Base-by-base conservation (phyloP, 2,888 invertebrate genomes). In the Oscheius myriophilus region DNA sequence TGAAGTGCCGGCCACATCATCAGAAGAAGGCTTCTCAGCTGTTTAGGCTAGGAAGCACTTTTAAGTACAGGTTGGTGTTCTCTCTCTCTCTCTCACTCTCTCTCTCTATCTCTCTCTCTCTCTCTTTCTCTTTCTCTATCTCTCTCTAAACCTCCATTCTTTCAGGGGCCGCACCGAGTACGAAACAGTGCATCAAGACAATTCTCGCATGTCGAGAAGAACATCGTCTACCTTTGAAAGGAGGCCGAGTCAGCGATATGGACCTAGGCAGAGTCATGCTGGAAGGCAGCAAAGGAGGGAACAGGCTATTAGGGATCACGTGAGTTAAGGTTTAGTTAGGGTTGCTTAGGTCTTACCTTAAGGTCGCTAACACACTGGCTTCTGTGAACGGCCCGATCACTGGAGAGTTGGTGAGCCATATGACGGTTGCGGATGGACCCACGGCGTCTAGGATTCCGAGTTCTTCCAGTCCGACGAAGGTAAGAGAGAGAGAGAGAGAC, bases 41-140 rank as follows among this genome's bases (percentile, higher is more conserved):
- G 90, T 95, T 98, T 89, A 91, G 98, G 73, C 95, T 98, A 94
- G 97, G 97, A 64, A 97, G 97, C 16, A 91, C 97, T 67, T 98
- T 98, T 88, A 92, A 95, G 87, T 93, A 93, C 87, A 90, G 90
- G 91, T 65, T 55, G 2, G 11, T n/a, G n/a, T 43, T 14, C 2
- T 9, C 12, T 53, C 6, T 57, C 18, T 14, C 2, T 9, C 12
- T 53, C 6, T 57, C 18, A 41, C n/a, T 42, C 42, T 43, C 33
- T 14, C 7, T 16, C 23, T 33, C 33, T 33, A 3, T 33, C 33
- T 33, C 33, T 53, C n/a, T 57, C 18, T 14, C n/a, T 42, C 42
- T 43, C 33, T 14, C 7, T 16, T 23, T 33, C 33, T 33, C 33
- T 33, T 9, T 33, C 33, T 53, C n/a, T 57, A 2, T 14, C n/a